A percentile compares a stretch with the other conserved stretches of the same genome.
phyloP scores from a whole-genome alignment of 2,797 vertebrate genomes.

The Helarctos malayanus region DNA sequence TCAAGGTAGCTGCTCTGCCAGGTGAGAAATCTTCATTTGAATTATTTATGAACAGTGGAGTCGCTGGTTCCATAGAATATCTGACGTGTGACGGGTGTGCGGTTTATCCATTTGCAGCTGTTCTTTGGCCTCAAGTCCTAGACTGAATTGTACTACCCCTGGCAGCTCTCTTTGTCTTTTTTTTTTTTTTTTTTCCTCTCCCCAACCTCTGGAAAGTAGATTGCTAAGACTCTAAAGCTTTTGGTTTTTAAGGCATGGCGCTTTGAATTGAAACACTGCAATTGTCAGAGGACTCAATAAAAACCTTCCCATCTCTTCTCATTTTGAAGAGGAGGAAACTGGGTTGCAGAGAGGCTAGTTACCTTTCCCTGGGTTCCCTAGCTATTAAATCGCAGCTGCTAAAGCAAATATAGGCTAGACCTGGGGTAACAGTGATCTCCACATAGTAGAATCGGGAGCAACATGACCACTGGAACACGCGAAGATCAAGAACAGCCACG shows the following conservation, averaged over 20 bases:
- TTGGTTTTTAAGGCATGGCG: neutral
- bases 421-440: neutral
- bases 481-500: neutral
- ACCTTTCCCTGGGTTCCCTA: neutral
- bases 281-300: neutral
- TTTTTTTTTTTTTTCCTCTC: neutral
- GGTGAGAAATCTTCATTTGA: neutral
- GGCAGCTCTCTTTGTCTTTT: neutral
- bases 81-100: neutral
- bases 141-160: neutral
- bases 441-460: neutral
- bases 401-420: neutral
- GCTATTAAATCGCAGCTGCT: neutral
- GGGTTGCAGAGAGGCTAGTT: neutral
- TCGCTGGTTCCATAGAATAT: neutral
- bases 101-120: neutral
- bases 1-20: slow-evolving; percentile 38
- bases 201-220: neutral
- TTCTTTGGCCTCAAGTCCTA: neutral
- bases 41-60: neutral
- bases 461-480: neutral
- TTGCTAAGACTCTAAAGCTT: neutral
- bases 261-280: neutral
- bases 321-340: slow-evolving; percentile 9
- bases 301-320: neutral